Evolutionary conservation across 2,797 vertebrate genomes (phyloP), one percentile per base, ranked within the genome.

Genomic region (Morelia viridis): DNA sequence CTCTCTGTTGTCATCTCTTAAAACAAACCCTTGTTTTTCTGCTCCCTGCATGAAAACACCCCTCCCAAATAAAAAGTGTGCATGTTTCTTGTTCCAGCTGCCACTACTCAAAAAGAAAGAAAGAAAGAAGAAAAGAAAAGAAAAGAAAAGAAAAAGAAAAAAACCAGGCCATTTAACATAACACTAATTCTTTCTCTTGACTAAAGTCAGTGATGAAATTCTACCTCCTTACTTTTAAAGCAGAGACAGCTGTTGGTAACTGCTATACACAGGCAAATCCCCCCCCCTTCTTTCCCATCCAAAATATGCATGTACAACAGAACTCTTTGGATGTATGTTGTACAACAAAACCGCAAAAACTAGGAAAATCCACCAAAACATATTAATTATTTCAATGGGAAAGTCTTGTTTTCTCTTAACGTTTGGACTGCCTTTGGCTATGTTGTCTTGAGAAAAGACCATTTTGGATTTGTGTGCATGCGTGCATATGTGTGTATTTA

Each of bases 161-260:
- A 84, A 71, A 15, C 41, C 93, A 56, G 53, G n/a, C 65, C 89
- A 89, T 95, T 95, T 94, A 94, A 95, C 93, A 92, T 94, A 94
- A 96, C 91, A 93, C 94, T 95, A 94, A 94, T 95, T 95, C 50
- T 10, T 95, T 94, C 95, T 91, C 53, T 95, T 28, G 58, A 76
- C 93, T 95, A 95, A 94, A 86, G 94, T 90, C 94, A 64, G 93
- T 76, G 97, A 98, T 97, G 98, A 98, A 98, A 98, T 97, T 97
- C 98, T 98, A 98, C 98, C 98, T 98, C 97, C 97, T 98, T 98
- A 98, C 97, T 96, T 98, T 98, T 97, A 98, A 98, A 98, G 97
- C 97, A 98, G 98, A 98, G 97, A 98, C 98, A 99, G 98, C 98
- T 99, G 98, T 98, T 98, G 98, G 97, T 97, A 98, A 98, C 98